Percentiles rank a stretch among this genome's conserved stretches.
These are phyloP conservation scores for Chaetodon auriga DNA, from an alignment of 2,113 vertebrate species.

Conservation along the genomic window DNA sequence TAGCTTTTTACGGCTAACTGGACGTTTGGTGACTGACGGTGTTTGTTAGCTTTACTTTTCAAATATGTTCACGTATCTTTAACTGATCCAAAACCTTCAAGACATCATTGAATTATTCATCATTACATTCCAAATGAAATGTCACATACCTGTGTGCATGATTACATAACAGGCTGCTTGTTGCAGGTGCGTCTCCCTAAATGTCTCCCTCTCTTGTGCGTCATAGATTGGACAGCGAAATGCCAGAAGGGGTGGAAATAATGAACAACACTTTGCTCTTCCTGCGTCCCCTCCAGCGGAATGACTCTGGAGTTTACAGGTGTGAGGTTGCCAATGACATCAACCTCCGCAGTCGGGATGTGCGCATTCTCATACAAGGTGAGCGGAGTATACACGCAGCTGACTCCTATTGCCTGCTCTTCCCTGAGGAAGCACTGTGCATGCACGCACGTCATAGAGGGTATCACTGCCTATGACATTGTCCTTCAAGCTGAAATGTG, in stretches of 20 bases:
- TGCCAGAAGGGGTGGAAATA: constrained; percentile 91
- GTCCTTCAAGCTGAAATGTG: constrained; percentile 79
- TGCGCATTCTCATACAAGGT: constrained; percentile 94
- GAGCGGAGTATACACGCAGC: constrained; percentile 75
- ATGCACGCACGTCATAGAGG: constrained; percentile 58
- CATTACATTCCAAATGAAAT: neutral
- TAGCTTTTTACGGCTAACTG: neutral
- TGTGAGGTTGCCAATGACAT: constrained; percentile 95
- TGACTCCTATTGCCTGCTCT: constrained; percentile 65
- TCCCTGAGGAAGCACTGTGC: constrained; percentile 65
- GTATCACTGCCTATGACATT: constrained; percentile 65
- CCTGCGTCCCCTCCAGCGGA: constrained; percentile 90
- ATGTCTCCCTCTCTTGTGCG: constrained; percentile 26
- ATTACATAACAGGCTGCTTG: neutral
- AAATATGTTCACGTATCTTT: neutral
- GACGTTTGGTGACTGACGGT: neutral
- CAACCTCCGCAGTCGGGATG: constrained; percentile 92
- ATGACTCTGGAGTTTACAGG: constrained; percentile 94
- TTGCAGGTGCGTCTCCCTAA: constrained; percentile 2
- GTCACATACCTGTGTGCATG: neutral
- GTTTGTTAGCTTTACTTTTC: neutral
- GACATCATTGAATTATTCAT: constrained; percentile 12
- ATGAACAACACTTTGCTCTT: constrained; percentile 94
- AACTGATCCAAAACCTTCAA: constrained; percentile 3
- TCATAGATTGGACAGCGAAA: constrained; percentile 91